Evolutionary conservation across 2,888 invertebrate species (phyloP).

Genomic region (Leptinotarsa haldemani): DNA sequence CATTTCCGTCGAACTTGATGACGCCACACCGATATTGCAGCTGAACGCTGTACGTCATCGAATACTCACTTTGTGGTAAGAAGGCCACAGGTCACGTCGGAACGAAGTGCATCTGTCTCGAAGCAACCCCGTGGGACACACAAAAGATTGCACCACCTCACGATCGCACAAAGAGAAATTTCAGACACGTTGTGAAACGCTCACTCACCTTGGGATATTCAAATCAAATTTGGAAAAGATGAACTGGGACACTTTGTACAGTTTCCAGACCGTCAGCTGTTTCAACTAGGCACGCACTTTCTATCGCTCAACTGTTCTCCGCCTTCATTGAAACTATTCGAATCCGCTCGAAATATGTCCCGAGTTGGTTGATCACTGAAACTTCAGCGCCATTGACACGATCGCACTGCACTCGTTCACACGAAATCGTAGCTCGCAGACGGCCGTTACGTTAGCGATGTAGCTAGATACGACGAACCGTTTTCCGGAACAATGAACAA

Average conservation of each 20-base stretch:
- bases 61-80: conserved; percentile 3
- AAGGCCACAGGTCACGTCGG: conserved; percentile 5
- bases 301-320: conserved; percentile 23
- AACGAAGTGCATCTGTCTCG: neutral
- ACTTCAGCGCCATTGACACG: conserved; percentile 40
- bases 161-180: conserved; percentile 36
- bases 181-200: conserved; percentile 36
- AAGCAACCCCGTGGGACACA: conserved; percentile 20
- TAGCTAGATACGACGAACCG: neutral
- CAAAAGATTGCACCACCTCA: conserved; percentile 32
- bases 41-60: conserved; percentile 21
- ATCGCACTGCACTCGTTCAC: conserved; percentile 27
- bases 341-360: conserved; percentile 34
- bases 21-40: conserved; percentile 23
- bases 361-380: conserved; percentile 29
- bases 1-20: conserved; percentile 11
- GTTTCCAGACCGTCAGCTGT: conserved; percentile 19
- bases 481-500: conserved; percentile 4
- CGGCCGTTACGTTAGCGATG: neutral
- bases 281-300: conserved; percentile 20
- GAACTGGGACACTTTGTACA: conserved; percentile 20
- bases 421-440: neutral
- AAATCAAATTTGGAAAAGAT: neutral
- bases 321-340: conserved; percentile 36
- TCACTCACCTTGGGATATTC: conserved; percentile 35